Evolutionary conservation across 2,797 vertebrate genomes (phyloP).

Genomic region (Odontamblyopus rebecca): DNA sequence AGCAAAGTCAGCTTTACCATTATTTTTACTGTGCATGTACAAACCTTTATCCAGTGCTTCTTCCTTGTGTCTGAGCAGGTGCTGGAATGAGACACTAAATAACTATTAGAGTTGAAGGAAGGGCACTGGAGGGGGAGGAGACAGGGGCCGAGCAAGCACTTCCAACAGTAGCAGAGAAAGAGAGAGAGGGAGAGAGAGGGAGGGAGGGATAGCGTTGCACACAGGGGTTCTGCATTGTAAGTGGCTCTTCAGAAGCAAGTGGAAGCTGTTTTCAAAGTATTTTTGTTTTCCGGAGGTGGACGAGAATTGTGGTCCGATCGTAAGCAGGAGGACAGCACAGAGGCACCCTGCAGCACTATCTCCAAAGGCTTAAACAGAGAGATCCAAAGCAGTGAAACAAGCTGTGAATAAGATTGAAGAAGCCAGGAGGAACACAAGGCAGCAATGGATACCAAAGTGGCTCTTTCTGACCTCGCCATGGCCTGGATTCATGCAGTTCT

Average conservation of each 20-base stretch:
- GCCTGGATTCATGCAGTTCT: slow-evolving; percentile 71
- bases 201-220: slow-evolving; percentile 59
- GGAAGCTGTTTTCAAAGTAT: slow-evolving; percentile 58
- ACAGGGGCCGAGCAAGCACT: slow-evolving; percentile 58
- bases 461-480: slow-evolving; percentile 65
- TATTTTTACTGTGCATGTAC: slow-evolving; percentile 2
- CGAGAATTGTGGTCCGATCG: slow-evolving; percentile 4
- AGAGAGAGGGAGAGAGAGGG: slow-evolving; percentile 18
- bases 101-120: slow-evolving; percentile 70
- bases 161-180: slow-evolving; percentile 63
- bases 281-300: slow-evolving; percentile 45
- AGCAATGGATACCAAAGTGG: slow-evolving; percentile 75
- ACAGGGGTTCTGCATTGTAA: slow-evolving; percentile 72
- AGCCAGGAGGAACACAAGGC: slow-evolving; percentile 76
- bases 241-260: slow-evolving; percentile 69
- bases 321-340: slow-evolving; percentile 26
- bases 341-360: slow-evolving; percentile 16
- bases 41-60: slow-evolving; percentile 14
- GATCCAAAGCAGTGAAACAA: slow-evolving; percentile 21
- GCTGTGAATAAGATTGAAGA: slow-evolving; percentile 41
- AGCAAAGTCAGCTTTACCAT: neutral
- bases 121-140: slow-evolving; percentile 59
- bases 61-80: slow-evolving; percentile 67
- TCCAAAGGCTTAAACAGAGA: slow-evolving; percentile 19
- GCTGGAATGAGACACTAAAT: slow-evolving; percentile 77